A percentile compares a stretch with the other conserved stretches of the same genome.
These are phyloP conservation scores for Garrulus glandarius DNA, from an alignment of 2,797 vertebrate species.

Conservation along the genomic window DNA sequence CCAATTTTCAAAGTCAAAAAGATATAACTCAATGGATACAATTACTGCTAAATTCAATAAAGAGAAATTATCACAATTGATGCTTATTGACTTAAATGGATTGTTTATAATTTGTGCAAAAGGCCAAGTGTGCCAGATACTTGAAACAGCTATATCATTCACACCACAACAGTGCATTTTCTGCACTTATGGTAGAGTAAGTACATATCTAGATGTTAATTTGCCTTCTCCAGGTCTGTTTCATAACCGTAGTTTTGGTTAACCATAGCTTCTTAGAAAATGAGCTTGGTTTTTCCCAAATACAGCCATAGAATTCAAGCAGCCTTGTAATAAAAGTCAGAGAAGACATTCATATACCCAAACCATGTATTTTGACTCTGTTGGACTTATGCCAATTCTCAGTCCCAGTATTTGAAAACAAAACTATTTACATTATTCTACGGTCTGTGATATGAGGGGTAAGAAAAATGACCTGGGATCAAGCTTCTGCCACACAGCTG, in stretches of 20 bases:
- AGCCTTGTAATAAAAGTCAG: neutral
- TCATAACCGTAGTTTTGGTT: neutral
- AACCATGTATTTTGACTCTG: neutral
- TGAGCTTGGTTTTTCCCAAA: neutral
- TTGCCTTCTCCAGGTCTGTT: neutral
- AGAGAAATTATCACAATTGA: neutral
- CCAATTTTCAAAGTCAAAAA: neutral
- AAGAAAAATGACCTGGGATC: neutral
- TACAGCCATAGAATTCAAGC: neutral
- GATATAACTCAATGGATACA: neutral
- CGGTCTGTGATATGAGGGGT: fast-evolving
- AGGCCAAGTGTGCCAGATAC: neutral
- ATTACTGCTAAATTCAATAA: neutral
- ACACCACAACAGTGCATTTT: neutral
- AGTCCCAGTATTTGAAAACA: neutral
- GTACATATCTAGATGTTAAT: neutral
- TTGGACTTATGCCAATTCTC: neutral
- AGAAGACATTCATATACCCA: neutral
- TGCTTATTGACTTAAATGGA: neutral
- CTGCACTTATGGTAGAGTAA: neutral
- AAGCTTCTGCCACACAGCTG: neutral
- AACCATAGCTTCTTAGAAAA: neutral
- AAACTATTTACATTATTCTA: neutral
- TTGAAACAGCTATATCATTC: neutral
- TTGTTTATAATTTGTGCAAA: neutral